Base-by-base conservation (phyloP, 2,888 invertebrate species). In the Temnothorax ravouxi region DNA sequence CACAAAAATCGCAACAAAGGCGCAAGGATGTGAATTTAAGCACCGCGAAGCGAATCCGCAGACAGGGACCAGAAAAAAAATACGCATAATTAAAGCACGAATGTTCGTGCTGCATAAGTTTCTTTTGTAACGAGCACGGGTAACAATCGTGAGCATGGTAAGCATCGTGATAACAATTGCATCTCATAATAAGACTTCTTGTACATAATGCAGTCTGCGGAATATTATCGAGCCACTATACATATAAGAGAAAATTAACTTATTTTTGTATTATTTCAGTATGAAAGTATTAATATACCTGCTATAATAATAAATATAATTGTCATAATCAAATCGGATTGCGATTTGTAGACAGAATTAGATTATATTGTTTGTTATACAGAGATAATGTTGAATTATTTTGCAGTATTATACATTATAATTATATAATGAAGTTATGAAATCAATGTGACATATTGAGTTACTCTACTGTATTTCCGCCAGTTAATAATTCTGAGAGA, bases 1-100 rank as follows among this genome's bases (percentile, higher is more conserved):
- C 71, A 64, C 34, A 67, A 69, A 72, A 81, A 29, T 77, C 34
- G 13, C 18, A 50, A 80, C 72, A 80, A 72, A 80, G 79, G 47
- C 59, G n/a, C 59, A 72, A 80, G 38, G 21, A 80, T 79, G 59
- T 59, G 47, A 61, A 80, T 80, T 80, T 80, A 72, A 71, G 38
- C 25, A 71, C 25, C 47, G 34, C 25, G 13, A 72, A 21, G 72
- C 47, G 38, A 72, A 59, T 38, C 47, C 47, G 18, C 21, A 34
- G 9, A 41, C 13, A 25, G 25, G 34, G n/a, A 38, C 25, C 29
- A 29, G 21, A n/a, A 41, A 54, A 79, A 80, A 71, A 61, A 61
- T 72, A 47, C 25, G 34, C 21, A 59, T 59, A 72, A 80, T 72
- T 61, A 80, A 59, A 72, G 47, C 71, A 44, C 34, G 34, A 71